Base-by-base conservation (phyloP, 2,113 vertebrate genomes). In the Hippocampus guttulatus region DNA sequence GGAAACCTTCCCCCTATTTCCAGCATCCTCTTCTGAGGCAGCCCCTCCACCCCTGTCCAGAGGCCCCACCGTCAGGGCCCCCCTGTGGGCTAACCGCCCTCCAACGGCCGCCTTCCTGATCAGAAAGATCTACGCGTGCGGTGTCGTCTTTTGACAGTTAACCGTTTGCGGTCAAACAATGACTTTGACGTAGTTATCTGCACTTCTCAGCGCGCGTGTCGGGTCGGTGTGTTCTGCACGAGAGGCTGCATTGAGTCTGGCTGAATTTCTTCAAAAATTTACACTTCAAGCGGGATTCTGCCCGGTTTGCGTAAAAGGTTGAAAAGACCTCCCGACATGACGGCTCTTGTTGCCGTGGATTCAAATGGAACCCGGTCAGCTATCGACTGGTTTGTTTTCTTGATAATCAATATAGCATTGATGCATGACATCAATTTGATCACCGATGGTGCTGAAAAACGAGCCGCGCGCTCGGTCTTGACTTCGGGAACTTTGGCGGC, bases 31-130 rank as follows among this genome's bases (percentile, higher is more conserved):
- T 73, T 33, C 30, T 45, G 43, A 45, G 43, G 43, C 43, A 3
- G 43, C 43, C 43, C 33, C 76, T 66, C 77, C 84, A 67, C 81
- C 82, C 78, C 74, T 75, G 82, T 87, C 84, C 84, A 74, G 85
- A 84, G 25, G 74, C 89, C 83, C 82, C 81, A 82, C 88, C 87
- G 84, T 83, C 76, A 64, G 81, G 88, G 5, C 90, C 86, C 88
- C 83, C 86, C 84, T 87, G 87, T 90, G 84, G 87, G 89, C 89
- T 81, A 93, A 93, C 91, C 88, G 82, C 92, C 83, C 86, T 87
- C 88, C 85, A 93, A 93, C 90, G 87, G 90, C 83, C 81, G 80
- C 86, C 88, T 93, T 93, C 92, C 92, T 93, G 88, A 88, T 89
- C 84, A 83, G 27, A 83, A 81, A 83, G 78, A 79, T 87, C 82